Conservation (phyloP, 2,797 vertebrate genomes). For the Decapterus maruadsi region DNA sequence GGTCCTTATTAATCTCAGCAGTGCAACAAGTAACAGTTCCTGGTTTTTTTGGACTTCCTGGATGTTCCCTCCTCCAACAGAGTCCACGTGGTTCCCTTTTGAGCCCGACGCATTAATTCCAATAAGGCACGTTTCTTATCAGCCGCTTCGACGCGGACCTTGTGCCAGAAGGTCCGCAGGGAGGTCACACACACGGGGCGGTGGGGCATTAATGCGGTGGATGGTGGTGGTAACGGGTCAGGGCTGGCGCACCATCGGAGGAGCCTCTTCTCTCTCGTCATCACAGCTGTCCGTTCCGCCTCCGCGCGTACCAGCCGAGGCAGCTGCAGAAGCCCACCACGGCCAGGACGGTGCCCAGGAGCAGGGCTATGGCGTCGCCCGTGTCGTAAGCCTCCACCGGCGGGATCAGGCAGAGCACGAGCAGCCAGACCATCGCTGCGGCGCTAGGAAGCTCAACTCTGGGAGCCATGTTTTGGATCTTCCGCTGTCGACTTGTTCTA, state of each 20-base stretch:
- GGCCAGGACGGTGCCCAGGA: constrained; percentile 87
- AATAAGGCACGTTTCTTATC: constrained; percentile 69
- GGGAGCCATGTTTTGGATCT: constrained; percentile 85
- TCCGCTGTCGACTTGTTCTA: constrained; percentile 28
- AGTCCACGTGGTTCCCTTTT: constrained; percentile 22
- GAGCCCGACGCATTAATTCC: constrained; percentile 7
- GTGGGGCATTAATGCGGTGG: neutral
- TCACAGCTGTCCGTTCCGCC: constrained; percentile 88
- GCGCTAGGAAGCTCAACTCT: constrained; percentile 40
- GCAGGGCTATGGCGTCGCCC: constrained; percentile 90
- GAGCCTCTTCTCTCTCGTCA: neutral
- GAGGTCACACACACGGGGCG: neutral
- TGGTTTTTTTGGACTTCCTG: constrained; percentile 56
- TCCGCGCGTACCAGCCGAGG: constrained; percentile 93
- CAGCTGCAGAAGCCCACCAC: constrained; percentile 91
- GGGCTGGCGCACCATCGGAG: neutral
- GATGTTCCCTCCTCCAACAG: constrained; percentile 16
- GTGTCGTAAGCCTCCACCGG: constrained; percentile 89
- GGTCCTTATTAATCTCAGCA: constrained; percentile 32
- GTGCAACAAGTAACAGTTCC: constrained; percentile 28
- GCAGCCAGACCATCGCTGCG: constrained; percentile 56
- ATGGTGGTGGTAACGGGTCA: neutral
- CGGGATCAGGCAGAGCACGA: constrained; percentile 82
- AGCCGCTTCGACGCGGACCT: constrained; percentile 15
- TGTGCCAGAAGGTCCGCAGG: constrained; percentile 1